Percentiles rank a stretch among this genome's conserved stretches.
Evolutionary conservation across 2,888 invertebrate genomes (phyloP).

Genomic region (Pasiphila rectangulata): DNA sequence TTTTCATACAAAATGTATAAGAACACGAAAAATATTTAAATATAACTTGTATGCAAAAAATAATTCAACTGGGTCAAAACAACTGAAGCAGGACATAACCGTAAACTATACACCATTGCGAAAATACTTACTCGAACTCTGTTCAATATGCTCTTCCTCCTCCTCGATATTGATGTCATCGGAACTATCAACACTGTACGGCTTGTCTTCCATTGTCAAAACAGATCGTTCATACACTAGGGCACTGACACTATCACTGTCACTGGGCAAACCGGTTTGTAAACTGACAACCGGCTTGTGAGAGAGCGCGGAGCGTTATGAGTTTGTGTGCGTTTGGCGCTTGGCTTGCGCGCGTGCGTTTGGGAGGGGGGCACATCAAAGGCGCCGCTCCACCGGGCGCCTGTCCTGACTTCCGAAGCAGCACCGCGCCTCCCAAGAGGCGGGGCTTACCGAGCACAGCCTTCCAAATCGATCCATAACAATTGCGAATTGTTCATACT

Average conservation of each 20-base stretch:
- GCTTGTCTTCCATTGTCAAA: slow-evolving; percentile 76
- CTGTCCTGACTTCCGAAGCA: slow-evolving; percentile 75
- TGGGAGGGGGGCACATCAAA: slow-evolving; percentile 67
- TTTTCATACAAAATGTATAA: too few relatives aligned
- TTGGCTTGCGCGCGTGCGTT: slow-evolving; percentile 58
- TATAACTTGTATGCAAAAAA: too few relatives aligned
- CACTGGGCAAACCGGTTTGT: slow-evolving; percentile 71
- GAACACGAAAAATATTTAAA: too few relatives aligned
- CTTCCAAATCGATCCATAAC: slow-evolving; percentile 73
- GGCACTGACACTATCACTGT: slow-evolving; percentile 68
- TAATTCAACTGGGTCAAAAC: slow-evolving; percentile 12
- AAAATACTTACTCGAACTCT: slow-evolving; percentile 64
- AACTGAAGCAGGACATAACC: not conserved
- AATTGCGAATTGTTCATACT: slow-evolving; percentile 62
- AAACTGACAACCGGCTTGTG: slow-evolving; percentile 75
- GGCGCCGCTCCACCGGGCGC: slow-evolving; percentile 67
- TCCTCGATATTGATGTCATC: slow-evolving; percentile 77
- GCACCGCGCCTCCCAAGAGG: slow-evolving; percentile 73
- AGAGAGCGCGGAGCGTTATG: slow-evolving; percentile 77
- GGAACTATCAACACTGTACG: slow-evolving; percentile 77
- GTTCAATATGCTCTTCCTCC: slow-evolving; percentile 69
- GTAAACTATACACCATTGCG: not conserved
- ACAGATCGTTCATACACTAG: slow-evolving; percentile 65
- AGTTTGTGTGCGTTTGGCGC: slow-evolving; percentile 75
- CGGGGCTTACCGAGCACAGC: slow-evolving; percentile 72